A percentile compares a stretch with the other conserved stretches of the same genome.
Evolutionary conservation across 2,113 vertebrate genomes (phyloP).

Genomic region (Typhlomys cinereus): DNA sequence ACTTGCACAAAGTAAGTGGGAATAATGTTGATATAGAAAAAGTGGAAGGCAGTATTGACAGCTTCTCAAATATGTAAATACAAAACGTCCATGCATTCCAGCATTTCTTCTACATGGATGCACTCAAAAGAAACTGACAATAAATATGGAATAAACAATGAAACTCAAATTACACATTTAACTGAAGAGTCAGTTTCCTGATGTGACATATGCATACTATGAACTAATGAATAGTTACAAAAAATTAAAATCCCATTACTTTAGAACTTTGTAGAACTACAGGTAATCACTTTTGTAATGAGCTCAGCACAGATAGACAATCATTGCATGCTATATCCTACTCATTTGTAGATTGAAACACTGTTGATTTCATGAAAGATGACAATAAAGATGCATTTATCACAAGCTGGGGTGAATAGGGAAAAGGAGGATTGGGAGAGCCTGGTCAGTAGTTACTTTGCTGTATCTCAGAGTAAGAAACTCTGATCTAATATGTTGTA

Average conservation of each 20-base stretch:
- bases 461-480: neutral
- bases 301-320: neutral
- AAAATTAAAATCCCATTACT: neutral
- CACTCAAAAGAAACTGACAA: neutral
- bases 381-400: neutral
- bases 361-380: neutral
- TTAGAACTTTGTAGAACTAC: neutral
- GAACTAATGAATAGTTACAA: neutral
- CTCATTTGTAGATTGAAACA: neutral
- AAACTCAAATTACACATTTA: neutral
- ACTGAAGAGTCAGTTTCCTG: neutral
- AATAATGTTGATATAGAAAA: neutral
- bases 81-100: neutral
- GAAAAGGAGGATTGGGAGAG: neutral
- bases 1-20: fast-evolving
- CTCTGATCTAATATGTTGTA: neutral
- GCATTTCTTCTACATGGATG: neutral
- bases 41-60: neutral
- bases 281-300: neutral
- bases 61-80: neutral
- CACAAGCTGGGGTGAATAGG: neutral
- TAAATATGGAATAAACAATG: neutral
- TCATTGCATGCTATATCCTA: neutral
- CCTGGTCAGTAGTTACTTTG: neutral
- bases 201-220: no score